Percentiles rank a stretch among this genome's conserved stretches.
Evolutionary conservation across 2,888 invertebrate genomes (phyloP).

Genomic region (Folsomia manolachei): DNA sequence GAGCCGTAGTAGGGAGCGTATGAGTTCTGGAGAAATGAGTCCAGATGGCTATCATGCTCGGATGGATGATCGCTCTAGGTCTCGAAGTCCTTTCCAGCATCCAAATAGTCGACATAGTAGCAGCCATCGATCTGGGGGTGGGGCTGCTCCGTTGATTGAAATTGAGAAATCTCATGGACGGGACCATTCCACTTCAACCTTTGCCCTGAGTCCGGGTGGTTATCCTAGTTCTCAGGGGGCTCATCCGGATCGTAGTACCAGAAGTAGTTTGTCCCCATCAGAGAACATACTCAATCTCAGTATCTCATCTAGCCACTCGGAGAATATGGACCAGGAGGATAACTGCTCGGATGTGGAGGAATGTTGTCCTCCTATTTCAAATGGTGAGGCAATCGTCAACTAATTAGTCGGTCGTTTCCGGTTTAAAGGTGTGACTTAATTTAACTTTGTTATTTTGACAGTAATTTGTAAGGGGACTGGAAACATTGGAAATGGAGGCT

Average conservation of each 20-base stretch:
- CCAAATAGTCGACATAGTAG: constrained; percentile 11
- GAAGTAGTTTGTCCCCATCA: constrained; percentile 45
- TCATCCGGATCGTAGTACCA: constrained; percentile 45
- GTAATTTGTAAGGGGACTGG: too few species aligned
- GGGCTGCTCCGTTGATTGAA: constrained; percentile 45
- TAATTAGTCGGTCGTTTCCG: too few species aligned
- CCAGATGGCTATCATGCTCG: constrained; percentile 37
- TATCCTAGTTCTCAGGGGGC: neutral
- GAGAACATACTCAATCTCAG: constrained; percentile 50
- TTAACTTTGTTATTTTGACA: too few species aligned
- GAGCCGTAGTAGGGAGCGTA: constrained; percentile 22
- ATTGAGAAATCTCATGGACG: constrained; percentile 44
- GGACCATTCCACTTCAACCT: constrained; percentile 43
- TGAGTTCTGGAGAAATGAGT: constrained; percentile 37
- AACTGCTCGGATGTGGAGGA: constrained; percentile 45
- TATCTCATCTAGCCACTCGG: constrained; percentile 42
- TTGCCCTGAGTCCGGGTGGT: constrained; percentile 52
- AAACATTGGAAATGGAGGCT: constrained; percentile 25
- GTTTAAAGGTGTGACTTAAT: too few species aligned
- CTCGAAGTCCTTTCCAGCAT: constrained; percentile 46
- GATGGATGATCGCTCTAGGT: constrained; percentile 46
- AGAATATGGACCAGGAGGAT: constrained; percentile 46
- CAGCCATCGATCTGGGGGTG: neutral
- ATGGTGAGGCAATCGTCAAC: too few species aligned
- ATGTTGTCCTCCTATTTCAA: constrained; percentile 27